Evolutionary conservation across 2,888 invertebrate species (phyloP).

Genomic region (Silvanus unidentatus): DNA sequence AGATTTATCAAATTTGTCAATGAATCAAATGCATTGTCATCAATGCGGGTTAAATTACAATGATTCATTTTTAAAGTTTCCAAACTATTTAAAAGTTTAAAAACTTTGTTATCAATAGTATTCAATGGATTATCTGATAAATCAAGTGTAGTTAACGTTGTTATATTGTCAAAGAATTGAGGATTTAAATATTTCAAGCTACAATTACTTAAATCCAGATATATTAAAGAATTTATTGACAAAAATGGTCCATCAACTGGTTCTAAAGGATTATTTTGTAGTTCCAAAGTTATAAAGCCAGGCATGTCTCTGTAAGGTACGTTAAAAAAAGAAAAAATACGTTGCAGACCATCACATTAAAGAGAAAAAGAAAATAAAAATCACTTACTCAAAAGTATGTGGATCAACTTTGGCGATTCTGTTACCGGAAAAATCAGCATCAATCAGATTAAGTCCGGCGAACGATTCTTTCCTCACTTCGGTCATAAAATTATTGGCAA

Average conservation of each 20-base stretch:
- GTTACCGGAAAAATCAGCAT: constrained; percentile 65
- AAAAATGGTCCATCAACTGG: constrained; percentile 60
- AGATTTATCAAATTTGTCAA: constrained; percentile 58
- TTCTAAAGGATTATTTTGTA: constrained; percentile 62
- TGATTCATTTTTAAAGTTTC: constrained; percentile 61
- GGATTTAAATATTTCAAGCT: constrained; percentile 54
- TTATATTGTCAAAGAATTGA: constrained; percentile 62
- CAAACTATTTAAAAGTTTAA: constrained; percentile 59
- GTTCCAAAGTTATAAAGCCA: constrained; percentile 63
- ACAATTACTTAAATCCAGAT: constrained; percentile 63
- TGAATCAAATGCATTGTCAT: constrained; percentile 53
- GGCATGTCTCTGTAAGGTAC: constrained; percentile 55
- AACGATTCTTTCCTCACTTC: constrained; percentile 58
- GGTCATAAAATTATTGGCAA: constrained; percentile 61
- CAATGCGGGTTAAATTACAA: constrained; percentile 57
- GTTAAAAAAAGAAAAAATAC: constrained; percentile 12
- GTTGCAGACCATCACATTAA: background rate
- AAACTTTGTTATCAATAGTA: constrained; percentile 53
- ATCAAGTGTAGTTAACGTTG: constrained; percentile 62
- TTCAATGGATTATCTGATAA: constrained; percentile 62
- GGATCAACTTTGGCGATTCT: constrained; percentile 59
- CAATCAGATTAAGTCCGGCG: constrained; percentile 59
- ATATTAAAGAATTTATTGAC: constrained; percentile 59
- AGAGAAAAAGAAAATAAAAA: background rate
- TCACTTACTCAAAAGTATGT: constrained; percentile 58